Evolutionary conservation across 1,140 invertebrate genomes (phyloP), one percentile per base, ranked within the genome.

Genomic region (Diplogasteroides magnus): DNA sequence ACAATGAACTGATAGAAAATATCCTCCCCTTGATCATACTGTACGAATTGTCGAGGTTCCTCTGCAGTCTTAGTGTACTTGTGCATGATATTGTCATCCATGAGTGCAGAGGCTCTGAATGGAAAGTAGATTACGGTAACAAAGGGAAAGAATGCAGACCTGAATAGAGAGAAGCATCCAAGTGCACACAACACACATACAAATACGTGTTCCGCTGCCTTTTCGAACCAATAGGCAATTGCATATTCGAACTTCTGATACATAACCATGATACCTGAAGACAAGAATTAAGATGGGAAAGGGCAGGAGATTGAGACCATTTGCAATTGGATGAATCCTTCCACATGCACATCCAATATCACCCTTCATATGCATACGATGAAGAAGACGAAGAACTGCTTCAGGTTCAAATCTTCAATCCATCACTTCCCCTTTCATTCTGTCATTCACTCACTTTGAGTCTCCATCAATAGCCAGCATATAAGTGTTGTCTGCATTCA

Each of bases 151-250:
- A n/a, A n/a, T n/a, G n/a, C n/a, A n/a, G n/a, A n/a, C n/a, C n/a
- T n/a, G 69, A 71, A 71, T 0, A 98, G 87, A 0, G 93, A 97
- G 85, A 98, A 98, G 85, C 96, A 98, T 72, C 96, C 96, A 32
- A 96, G 95, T 86, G 92, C 94, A 89, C 94, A 97, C 76, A 97
- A 90, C 77, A 96, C 93, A 84, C 93, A 97, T 11, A 86, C 93
- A 80, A 97, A 95, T 89, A 98, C 96, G 81, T 98, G 95, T 85
- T 98, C 95, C 0, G 95, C 97, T 25, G 95, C 93, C 83, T 98
- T 98, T 87, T 98, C 94, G 73, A 98, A 90, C 95, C 95, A 98
- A 90, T 98, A 94, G 78, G 94, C 94, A 84, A 98, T 95, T 61
- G 95, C 94, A 79, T 98, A 98, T 85, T 98, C 95, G 85, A 98